Conservation (phyloP, 2,888 invertebrate species). For the Scrobipalpa costella region DNA sequence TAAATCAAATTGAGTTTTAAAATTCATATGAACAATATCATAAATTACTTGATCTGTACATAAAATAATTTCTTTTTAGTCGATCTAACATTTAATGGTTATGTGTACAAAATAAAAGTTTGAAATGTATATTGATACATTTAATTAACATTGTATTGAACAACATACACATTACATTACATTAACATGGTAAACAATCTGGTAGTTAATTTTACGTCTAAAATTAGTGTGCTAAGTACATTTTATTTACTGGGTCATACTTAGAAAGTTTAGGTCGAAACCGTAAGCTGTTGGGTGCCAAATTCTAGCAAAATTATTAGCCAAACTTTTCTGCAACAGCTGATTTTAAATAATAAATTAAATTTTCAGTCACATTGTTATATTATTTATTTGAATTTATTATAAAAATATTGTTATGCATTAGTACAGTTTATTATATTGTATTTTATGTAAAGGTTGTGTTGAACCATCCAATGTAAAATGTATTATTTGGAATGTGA, state of each 20-base stretch:
- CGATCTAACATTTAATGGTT: constrained; percentile 14
- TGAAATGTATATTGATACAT: constrained; percentile 14
- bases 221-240: constrained; percentile 29
- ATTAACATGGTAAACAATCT: neutral
- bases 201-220: constrained; percentile 17
- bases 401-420: constrained; percentile 50
- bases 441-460: constrained; percentile 67
- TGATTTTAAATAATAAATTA: constrained; percentile 38
- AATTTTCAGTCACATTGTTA: constrained; percentile 50
- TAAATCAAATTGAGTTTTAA: constrained; percentile 32
- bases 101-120: constrained; percentile 18
- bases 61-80: constrained; percentile 12
- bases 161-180: constrained; percentile 1
- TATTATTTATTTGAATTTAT: constrained; percentile 53
- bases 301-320: constrained; percentile 63
- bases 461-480: constrained; percentile 54
- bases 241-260: constrained; percentile 42
- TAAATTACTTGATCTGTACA: constrained; percentile 19
- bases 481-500: constrained; percentile 64
- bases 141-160: constrained; percentile 11
- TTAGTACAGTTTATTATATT: constrained; percentile 51
- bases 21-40: neutral
- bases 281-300: constrained; percentile 56
- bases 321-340: constrained; percentile 45
- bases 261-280: constrained; percentile 53